A percentile compares a stretch with the other conserved stretches of the same genome.
phyloP scores from a whole-genome alignment of 1,140 invertebrate species.

The Chlorops oryzae region DNA sequence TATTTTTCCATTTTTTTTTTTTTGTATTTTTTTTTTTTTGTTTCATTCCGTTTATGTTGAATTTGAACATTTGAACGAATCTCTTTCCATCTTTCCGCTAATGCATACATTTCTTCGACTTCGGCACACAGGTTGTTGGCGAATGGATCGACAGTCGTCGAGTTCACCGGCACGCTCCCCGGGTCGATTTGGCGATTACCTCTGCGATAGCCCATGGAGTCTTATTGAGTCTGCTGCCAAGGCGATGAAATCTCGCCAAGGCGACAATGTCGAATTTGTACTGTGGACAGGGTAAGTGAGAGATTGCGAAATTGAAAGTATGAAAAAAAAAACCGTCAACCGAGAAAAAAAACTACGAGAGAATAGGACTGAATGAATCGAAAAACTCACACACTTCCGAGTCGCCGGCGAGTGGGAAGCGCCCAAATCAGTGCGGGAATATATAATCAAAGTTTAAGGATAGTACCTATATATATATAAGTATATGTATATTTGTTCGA shows the following conservation, averaged over 20 bases:
- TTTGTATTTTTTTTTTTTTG: no score
- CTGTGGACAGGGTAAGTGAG: slow-evolving; percentile 82
- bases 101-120: no score
- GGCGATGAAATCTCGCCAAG: slow-evolving; percentile 72
- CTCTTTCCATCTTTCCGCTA: slow-evolving; percentile 10
- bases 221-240: slow-evolving; percentile 77
- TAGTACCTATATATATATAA: no score
- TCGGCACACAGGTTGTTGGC: slow-evolving; percentile 51
- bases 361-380: no score
- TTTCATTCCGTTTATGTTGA: slow-evolving; percentile 1
- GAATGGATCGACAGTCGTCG: slow-evolving; percentile 26
- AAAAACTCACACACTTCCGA: no score
- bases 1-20: no score
- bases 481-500: no score
- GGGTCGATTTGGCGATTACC: slow-evolving; percentile 73
- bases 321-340: no score
- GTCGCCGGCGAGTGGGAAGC: no score
- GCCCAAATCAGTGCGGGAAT: no score
- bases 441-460: no score
- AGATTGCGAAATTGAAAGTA: not conserved
- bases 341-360: no score
- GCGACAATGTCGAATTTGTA: slow-evolving; percentile 83
- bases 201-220: slow-evolving; percentile 79
- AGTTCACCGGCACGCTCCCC: slow-evolving; percentile 41
- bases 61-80: not conserved